These are phyloP conservation scores for Pseudomyrmex sp. DNA, from an alignment of 1,140 invertebrate genomes.

Conservation along the genomic window DNA sequence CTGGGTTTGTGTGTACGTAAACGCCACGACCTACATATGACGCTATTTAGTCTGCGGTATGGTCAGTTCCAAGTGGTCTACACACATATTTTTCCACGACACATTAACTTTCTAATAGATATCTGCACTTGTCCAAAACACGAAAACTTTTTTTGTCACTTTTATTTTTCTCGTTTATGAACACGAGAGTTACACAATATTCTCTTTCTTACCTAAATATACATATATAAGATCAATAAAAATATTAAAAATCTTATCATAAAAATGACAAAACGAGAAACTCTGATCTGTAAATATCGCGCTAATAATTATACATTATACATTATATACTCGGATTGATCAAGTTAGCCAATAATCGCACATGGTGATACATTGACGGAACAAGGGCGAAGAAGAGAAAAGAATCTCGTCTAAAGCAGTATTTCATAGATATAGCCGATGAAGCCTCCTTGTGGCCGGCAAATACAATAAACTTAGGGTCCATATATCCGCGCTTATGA, in stretches of 20 bases:
- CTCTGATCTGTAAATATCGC: not conserved
- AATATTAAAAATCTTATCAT: not conserved
- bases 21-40: conserved; percentile 54
- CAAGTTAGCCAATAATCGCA: not conserved
- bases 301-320: not conserved
- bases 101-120: not conserved
- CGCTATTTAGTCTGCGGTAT: conserved; percentile 64
- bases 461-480: conserved; percentile 85
- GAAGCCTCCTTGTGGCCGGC: conserved; percentile 83
- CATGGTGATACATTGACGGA: conserved; percentile 32
- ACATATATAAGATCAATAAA: not conserved
- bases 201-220: not conserved
- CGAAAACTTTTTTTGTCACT: not conserved
- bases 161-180: too few relatives aligned
- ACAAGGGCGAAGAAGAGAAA: conserved; percentile 60
- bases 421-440: conserved; percentile 83
- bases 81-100: conserved; percentile 35
- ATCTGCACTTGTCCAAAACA: not conserved
- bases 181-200: too few relatives aligned
- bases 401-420: conserved; percentile 76
- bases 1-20: conserved; percentile 56
- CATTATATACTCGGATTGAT: not conserved
- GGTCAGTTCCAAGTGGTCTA: conserved; percentile 35
- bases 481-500: conserved; percentile 83
- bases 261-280: conserved; percentile 3